These are phyloP conservation scores for Perizoma affinitatum DNA, from an alignment of 2,888 invertebrate genomes.

Conservation along the genomic window DNA sequence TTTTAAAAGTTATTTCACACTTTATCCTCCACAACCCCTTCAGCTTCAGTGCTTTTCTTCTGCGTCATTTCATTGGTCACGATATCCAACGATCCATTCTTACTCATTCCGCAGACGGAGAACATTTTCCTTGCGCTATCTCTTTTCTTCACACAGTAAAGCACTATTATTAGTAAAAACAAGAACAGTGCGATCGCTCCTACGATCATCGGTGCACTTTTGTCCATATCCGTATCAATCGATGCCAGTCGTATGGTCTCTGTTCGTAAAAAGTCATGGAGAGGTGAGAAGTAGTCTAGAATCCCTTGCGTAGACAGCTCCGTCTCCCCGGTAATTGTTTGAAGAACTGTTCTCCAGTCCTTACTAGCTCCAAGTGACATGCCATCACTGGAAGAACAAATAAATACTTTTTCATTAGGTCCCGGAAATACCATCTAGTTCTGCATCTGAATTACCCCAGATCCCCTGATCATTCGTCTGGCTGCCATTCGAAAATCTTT, in stretches of 20 bases:
- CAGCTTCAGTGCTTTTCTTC: conserved; percentile 60
- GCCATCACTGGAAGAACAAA: conserved; percentile 62
- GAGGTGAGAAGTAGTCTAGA: conserved; percentile 66
- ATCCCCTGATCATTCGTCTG: too few species aligned
- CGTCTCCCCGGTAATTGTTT: conserved; percentile 70
- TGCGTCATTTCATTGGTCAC: conserved; percentile 66
- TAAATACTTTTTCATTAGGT: neutral
- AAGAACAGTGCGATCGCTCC: conserved; percentile 66
- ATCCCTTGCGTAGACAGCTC: conserved; percentile 72
- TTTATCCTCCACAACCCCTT: conserved; percentile 72
- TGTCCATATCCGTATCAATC: conserved; percentile 63
- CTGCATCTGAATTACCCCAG: too few species aligned
- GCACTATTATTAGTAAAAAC: conserved; percentile 62
- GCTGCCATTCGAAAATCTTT: too few species aligned
- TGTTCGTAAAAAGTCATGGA: conserved; percentile 58
- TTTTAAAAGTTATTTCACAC: conserved; percentile 44
- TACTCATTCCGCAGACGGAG: conserved; percentile 68
- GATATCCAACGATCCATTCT: conserved; percentile 77
- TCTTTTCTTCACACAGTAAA: conserved; percentile 73
- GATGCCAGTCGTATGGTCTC: conserved; percentile 60
- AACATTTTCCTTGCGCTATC: conserved; percentile 60
- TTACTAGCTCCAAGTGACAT: conserved; percentile 76
- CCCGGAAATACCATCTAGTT: too few species aligned
- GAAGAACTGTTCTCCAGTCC: conserved; percentile 72
- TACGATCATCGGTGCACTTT: conserved; percentile 69